Evolutionary conservation across 2,113 vertebrate species (phyloP).

Genomic region (Anolis sagrei): DNA sequence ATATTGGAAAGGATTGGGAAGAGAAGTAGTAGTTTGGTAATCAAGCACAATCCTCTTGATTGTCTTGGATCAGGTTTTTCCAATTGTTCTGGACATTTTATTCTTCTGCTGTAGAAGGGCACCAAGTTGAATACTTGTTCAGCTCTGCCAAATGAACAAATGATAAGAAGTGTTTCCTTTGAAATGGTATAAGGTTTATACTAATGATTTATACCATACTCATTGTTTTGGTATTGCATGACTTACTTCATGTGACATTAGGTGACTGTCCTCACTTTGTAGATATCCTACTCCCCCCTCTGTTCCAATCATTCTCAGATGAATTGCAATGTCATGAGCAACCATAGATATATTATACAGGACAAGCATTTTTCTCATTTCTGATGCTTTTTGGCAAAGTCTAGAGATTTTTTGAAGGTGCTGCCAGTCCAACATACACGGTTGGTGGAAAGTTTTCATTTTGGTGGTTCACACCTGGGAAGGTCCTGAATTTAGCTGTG

Average conservation of each 20-base stretch:
- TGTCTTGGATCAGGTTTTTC: not conserved
- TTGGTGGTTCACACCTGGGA: too few species aligned
- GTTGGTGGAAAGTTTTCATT: not conserved
- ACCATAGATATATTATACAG: too few species aligned
- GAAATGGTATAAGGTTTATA: too few species aligned
- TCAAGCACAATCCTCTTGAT: not conserved
- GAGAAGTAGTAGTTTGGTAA: not conserved
- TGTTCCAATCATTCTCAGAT: constrained; percentile 1
- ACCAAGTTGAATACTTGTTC: not conserved
- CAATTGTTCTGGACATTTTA: not conserved
- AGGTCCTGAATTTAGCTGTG: not conserved
- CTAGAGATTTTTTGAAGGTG: not conserved
- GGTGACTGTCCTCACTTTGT: too few species aligned
- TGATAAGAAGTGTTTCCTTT: not conserved
- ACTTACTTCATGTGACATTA: too few species aligned
- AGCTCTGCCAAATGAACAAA: not conserved
- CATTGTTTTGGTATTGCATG: too few species aligned
- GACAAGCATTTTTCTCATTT: not conserved
- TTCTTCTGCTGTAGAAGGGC: constrained; percentile 15
- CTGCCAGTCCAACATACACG: not conserved
- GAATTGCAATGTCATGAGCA: not conserved
- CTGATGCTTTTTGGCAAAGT: not conserved
- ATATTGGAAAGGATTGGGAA: not conserved
- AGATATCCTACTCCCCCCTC: not conserved
- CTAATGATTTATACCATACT: too few species aligned